Evolutionary conservation across 2,888 invertebrate genomes (phyloP).

Genomic region (Fragum fragum): DNA sequence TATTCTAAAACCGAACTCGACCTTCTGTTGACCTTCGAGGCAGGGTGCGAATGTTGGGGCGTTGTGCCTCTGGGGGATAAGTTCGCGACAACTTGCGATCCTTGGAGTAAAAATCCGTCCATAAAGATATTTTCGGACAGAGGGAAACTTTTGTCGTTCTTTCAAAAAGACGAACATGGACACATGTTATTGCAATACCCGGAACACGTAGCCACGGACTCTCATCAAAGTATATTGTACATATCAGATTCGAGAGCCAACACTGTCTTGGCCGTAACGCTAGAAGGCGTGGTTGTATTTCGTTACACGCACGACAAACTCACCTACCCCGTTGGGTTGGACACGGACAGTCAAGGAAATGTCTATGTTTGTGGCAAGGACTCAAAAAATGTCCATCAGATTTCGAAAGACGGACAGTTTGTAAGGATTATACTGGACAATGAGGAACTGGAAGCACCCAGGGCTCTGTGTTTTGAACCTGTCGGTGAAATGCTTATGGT

Average conservation of each 20-base stretch:
- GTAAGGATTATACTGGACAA: constrained; percentile 46
- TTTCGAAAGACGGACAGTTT: constrained; percentile 51
- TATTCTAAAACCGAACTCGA: constrained; percentile 46
- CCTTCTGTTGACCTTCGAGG: constrained; percentile 44
- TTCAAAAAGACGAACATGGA: constrained; percentile 50
- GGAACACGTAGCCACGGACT: constrained; percentile 57
- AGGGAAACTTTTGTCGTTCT: constrained; percentile 53
- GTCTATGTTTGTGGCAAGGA: constrained; percentile 65
- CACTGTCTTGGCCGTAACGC: constrained; percentile 38
- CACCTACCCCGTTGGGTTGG: constrained; percentile 45
- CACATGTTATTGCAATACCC: constrained; percentile 53
- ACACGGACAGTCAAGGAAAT: constrained; percentile 58
- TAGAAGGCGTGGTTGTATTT: constrained; percentile 51
- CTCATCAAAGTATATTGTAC: constrained; percentile 39
- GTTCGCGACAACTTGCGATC: constrained; percentile 61
- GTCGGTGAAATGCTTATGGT: constrained; percentile 56
- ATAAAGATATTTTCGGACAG: constrained; percentile 48
- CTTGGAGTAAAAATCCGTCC: constrained; percentile 57
- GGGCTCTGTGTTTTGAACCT: constrained; percentile 56
- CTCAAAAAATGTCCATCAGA: constrained; percentile 60
- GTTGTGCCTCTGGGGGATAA: constrained; percentile 47
- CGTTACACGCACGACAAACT: constrained; percentile 56
- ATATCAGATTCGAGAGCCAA: constrained; percentile 51
- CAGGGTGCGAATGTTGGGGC: constrained; percentile 63
- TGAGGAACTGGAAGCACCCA: constrained; percentile 37